These are phyloP conservation scores for Leptogaster cylindrica DNA, from an alignment of 2,888 invertebrate species.

Conservation along the genomic window DNA sequence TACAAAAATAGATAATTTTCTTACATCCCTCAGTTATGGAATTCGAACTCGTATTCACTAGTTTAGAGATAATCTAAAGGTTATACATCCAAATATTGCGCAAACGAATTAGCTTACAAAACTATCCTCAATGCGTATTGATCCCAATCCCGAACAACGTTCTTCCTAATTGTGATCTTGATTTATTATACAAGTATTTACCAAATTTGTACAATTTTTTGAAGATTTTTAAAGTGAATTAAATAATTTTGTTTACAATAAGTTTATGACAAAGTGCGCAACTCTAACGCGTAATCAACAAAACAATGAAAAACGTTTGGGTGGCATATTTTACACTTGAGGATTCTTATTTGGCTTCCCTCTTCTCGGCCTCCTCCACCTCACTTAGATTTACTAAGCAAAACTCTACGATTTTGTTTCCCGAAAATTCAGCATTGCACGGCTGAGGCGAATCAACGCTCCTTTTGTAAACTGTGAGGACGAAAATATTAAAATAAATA, in stretches of 20 bases:
- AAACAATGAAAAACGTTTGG: conserved; percentile 1
- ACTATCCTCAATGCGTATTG: neutral
- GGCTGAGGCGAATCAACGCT: conserved; percentile 59
- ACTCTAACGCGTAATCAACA: conserved; percentile 19
- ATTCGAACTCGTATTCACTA: neutral
- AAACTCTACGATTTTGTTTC: conserved; percentile 75
- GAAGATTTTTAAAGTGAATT: neutral
- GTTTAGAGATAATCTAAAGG: neutral
- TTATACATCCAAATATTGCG: neutral
- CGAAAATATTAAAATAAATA: conserved; percentile 49
- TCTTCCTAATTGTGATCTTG: neutral
- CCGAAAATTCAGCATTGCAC: conserved; percentile 78
- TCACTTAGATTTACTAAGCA: conserved; percentile 75
- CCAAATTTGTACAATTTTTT: neutral
- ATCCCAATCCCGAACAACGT: too few species aligned
- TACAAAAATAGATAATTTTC: conserved; percentile 21
- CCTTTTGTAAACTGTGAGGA: conserved; percentile 68
- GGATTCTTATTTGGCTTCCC: too few species aligned
- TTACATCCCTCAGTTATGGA: neutral
- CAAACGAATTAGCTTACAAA: neutral
- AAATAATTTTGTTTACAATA: neutral
- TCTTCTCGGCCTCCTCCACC: conserved; percentile 64
- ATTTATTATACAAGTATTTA: neutral
- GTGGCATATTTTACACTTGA: too few species aligned
- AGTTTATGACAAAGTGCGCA: neutral